These are phyloP conservation scores for Diglossa cyanea DNA, from an alignment of 2,797 vertebrate genomes.

Conservation along the genomic window DNA sequence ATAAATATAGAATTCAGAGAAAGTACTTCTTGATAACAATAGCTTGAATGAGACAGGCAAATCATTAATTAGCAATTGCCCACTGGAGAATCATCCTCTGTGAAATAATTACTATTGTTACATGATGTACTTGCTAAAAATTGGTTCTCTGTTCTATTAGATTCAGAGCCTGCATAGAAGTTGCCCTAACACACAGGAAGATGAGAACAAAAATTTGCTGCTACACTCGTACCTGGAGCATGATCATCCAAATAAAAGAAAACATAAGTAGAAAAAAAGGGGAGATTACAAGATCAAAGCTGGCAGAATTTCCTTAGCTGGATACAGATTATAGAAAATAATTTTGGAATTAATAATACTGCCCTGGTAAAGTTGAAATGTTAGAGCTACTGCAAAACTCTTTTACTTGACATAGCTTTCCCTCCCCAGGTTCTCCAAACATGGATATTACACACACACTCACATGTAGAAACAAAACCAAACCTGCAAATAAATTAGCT, in stretches of 20 bases:
- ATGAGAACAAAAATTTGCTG: neutral
- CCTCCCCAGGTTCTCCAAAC: neutral
- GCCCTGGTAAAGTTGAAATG: neutral
- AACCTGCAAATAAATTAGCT: slow-evolving; percentile 33
- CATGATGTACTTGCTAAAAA: neutral
- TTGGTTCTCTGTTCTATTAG: neutral
- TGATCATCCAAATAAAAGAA: neutral
- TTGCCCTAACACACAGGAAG: neutral
- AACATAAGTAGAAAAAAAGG: neutral
- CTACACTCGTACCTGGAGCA: neutral
- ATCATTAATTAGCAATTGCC: neutral
- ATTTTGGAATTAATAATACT: neutral
- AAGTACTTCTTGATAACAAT: neutral
- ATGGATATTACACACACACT: neutral
- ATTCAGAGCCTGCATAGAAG: neutral
- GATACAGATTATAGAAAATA: neutral
- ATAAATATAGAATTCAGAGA: neutral
- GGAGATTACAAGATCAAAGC: neutral
- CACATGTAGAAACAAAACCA: slow-evolving; percentile 51
- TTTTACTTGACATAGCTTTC: neutral
- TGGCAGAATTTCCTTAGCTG: neutral
- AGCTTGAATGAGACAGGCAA: neutral
- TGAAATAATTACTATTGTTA: neutral
- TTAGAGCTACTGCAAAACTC: neutral
- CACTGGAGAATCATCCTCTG: neutral